A percentile compares a stretch with the other conserved stretches of the same genome.
Evolutionary conservation across 2,113 vertebrate species (phyloP).

Genomic region (Dasyurus viverrinus): DNA sequence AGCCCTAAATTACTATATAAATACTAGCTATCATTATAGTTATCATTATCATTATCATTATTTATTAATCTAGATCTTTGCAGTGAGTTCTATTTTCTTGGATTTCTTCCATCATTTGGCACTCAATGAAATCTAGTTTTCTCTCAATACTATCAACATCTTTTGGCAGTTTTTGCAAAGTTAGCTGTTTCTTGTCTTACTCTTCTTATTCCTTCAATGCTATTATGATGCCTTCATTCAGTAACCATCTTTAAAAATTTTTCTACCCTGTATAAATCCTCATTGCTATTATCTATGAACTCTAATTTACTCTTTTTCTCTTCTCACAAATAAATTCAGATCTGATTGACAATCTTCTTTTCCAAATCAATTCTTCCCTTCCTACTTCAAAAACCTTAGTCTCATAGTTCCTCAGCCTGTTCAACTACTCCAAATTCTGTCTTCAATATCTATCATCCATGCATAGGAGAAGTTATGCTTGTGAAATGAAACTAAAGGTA

Average conservation of each 20-base stretch:
- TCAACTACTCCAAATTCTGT: background rate
- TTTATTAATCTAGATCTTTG: background rate
- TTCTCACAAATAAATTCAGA: background rate
- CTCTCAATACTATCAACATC: background rate
- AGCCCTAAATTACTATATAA: background rate
- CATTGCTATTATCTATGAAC: background rate
- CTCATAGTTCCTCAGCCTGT: background rate
- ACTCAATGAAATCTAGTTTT: background rate
- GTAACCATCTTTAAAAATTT: background rate
- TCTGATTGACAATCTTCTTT: background rate
- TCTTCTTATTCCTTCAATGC: background rate
- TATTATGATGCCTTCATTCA: background rate
- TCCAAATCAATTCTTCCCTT: background rate
- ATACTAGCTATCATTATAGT: background rate
- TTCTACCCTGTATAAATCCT: background rate
- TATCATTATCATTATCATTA: background rate
- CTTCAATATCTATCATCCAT: background rate
- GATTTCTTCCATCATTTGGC: background rate
- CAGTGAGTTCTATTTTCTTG: background rate
- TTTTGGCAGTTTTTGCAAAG: background rate
- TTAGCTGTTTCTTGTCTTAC: background rate
- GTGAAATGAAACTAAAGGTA: too few species aligned
- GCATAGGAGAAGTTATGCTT: background rate
- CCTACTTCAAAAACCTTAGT: background rate
- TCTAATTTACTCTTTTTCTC: background rate